These are phyloP conservation scores for Balanococcus diminutus DNA, from an alignment of 2,888 invertebrate species.

Conservation along the genomic window DNA sequence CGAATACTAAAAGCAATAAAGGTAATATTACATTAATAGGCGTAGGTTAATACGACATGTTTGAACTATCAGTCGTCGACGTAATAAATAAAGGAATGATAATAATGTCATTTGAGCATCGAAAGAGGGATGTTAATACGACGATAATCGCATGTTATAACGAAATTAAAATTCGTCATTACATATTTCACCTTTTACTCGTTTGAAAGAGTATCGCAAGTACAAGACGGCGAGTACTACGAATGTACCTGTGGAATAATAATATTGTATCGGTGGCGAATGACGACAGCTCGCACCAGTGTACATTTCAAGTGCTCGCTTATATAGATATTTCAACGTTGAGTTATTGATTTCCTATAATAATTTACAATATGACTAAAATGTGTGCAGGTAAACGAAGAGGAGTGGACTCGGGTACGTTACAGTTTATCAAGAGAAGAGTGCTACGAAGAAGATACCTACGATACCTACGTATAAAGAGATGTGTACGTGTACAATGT, in stretches of 20 bases:
- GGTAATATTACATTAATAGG: not conserved
- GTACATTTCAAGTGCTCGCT: not conserved
- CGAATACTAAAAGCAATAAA: not conserved
- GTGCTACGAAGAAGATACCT: not conserved
- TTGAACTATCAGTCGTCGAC: not conserved
- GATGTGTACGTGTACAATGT: not conserved
- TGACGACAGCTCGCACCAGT: not conserved
- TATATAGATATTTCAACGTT: not conserved
- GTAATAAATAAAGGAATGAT: conserved; percentile 1
- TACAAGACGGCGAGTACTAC: no score
- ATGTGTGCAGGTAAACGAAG: not conserved
- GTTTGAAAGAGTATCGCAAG: no score
- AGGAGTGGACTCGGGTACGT: not conserved
- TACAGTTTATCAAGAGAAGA: not conserved
- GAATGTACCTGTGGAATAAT: not conserved
- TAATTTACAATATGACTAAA: conserved; percentile 21
- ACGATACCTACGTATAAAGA: not conserved
- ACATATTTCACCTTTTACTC: not conserved
- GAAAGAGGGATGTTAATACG: not conserved
- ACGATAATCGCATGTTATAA: conserved; percentile 14
- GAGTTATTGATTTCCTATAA: conserved; percentile 24
- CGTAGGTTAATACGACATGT: not conserved
- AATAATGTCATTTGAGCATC: not conserved
- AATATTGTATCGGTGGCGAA: not conserved
- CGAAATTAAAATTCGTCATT: conserved; percentile 35